Conservation (phyloP, 2,797 vertebrate genomes). For the Silurus lanzhouensis region DNA sequence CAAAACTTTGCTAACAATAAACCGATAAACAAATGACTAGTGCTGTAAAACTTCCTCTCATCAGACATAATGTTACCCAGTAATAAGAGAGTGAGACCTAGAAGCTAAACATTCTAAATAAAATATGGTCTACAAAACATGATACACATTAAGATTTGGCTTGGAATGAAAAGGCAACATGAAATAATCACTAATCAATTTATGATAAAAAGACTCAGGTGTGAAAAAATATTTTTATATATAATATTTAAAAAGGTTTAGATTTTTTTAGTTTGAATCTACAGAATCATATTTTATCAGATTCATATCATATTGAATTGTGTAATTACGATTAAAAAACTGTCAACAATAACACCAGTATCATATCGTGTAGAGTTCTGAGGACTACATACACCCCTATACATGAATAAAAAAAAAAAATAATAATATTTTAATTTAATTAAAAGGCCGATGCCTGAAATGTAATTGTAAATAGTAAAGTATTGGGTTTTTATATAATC, state of each 20-base stretch:
- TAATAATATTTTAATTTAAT: too few species aligned
- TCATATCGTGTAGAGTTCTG: neutral
- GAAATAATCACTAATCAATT: too few species aligned
- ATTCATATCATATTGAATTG: neutral
- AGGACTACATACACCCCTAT: neutral
- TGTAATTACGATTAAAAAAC: neutral
- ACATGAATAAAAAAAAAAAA: too few species aligned
- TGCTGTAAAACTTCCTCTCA: neutral
- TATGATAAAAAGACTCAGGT: too few species aligned
- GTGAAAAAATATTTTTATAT: too few species aligned
- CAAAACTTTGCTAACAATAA: constrained; percentile 13
- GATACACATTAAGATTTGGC: too few species aligned
- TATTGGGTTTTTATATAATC: neutral
- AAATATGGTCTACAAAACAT: neutral
- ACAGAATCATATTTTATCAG: neutral
- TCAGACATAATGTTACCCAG: neutral
- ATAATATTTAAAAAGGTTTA: too few species aligned
- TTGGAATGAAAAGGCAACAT: too few species aligned
- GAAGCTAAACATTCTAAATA: neutral
- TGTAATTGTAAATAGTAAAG: neutral
- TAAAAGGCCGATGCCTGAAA: neutral
- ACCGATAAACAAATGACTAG: constrained; percentile 2
- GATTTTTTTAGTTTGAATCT: too few species aligned
- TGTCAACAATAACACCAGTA: too few species aligned
- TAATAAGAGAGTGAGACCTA: neutral